Evolutionary conservation across 2,888 invertebrate species (phyloP).

Genomic region (Epinotia brunnichana): DNA sequence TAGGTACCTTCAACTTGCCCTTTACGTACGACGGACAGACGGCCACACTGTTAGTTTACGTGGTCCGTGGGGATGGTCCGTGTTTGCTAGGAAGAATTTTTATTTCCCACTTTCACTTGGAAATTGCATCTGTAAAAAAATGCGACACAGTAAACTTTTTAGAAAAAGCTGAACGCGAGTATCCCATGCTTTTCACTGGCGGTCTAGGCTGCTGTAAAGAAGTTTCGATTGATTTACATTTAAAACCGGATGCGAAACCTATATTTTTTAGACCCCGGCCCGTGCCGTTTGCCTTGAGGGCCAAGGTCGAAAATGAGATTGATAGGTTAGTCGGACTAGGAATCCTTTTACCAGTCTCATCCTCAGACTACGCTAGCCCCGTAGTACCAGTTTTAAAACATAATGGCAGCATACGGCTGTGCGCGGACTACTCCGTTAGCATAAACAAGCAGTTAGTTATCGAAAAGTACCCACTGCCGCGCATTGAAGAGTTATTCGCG

Average conservation of each 20-base stretch:
- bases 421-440: too few species aligned
- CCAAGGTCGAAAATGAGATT: conserved; percentile 6
- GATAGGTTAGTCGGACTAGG: background rate
- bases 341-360: conserved; percentile 9
- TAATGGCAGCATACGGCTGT: background rate
- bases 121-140: background rate
- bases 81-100: conserved; percentile 35
- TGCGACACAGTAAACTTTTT: background rate
- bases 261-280: conserved; percentile 8
- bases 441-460: too few species aligned
- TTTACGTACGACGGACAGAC: conserved; percentile 28
- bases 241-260: conserved; percentile 25
- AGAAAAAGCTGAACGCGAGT: background rate
- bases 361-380: conserved; percentile 41
- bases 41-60: background rate
- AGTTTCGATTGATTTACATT: conserved; percentile 14
- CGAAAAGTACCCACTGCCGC: too few species aligned
- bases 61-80: conserved; percentile 9
- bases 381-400: conserved; percentile 35
- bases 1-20: background rate
- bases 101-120: conserved; percentile 24
- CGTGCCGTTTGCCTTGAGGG: conserved; percentile 9
- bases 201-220: conserved; percentile 31
- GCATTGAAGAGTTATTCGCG: too few species aligned
- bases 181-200: conserved; percentile 22